These are phyloP conservation scores for Halictus rubicundus DNA, from an alignment of 1,140 invertebrate genomes.

Conservation along the genomic window DNA sequence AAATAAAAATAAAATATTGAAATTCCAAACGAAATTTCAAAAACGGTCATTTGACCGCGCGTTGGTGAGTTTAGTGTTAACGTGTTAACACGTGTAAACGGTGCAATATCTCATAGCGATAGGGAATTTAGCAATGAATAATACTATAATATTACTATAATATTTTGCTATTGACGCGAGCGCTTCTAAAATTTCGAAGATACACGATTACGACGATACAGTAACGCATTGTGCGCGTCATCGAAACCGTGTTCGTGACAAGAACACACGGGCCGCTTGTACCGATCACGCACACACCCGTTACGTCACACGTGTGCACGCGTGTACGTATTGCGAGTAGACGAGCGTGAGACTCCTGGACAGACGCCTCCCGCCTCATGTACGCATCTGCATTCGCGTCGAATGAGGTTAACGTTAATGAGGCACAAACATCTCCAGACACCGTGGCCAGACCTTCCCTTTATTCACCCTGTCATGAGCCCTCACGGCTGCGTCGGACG, in stretches of 20 bases:
- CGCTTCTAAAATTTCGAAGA: not conserved
- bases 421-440: conserved; percentile 65
- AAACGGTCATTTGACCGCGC: too few species aligned
- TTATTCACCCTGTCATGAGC: conserved; percentile 46
- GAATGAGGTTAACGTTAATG: conserved; percentile 69
- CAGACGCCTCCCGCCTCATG: conserved; percentile 35
- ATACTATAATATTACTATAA: too few species aligned
- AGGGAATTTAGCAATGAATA: too few species aligned
- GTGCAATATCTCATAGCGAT: too few species aligned
- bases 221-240: conserved; percentile 9
- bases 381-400: conserved; percentile 63
- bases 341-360: conserved; percentile 56
- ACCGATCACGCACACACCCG: not conserved
- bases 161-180: not conserved
- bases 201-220: not conserved
- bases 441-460: conserved; percentile 52
- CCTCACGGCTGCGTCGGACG: conserved; percentile 12
- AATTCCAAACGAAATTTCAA: too few species aligned
- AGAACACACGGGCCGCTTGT: conserved; percentile 7
- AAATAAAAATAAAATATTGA: too few species aligned
- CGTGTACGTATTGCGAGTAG: conserved; percentile 7
- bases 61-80: too few species aligned
- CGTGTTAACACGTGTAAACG: too few species aligned
- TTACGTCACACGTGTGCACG: not conserved
- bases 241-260: not conserved